phyloP scores from a whole-genome alignment of 2,888 invertebrate species.

The Amphipoea lucens region DNA sequence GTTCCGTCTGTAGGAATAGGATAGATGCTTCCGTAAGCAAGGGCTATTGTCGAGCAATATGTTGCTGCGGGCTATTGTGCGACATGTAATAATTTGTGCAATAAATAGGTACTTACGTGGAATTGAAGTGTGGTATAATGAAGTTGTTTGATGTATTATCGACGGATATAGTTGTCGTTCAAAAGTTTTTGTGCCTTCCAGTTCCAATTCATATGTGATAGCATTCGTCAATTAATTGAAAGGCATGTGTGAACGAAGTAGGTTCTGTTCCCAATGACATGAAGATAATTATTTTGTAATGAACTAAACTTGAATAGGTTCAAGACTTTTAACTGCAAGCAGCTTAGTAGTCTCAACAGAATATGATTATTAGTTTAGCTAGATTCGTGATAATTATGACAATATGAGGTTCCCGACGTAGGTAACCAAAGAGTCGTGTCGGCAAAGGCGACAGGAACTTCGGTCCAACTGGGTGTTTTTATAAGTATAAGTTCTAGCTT shows the following conservation, averaged over 20 bases:
- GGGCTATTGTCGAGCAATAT: slow-evolving; percentile 20
- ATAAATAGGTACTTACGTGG: slow-evolving; percentile 30
- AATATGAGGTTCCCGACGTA: not conserved
- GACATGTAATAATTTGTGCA: slow-evolving; percentile 53
- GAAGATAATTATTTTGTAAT: not conserved
- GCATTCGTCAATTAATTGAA: not conserved
- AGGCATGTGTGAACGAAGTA: not conserved
- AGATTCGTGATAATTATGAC: not conserved
- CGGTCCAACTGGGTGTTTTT: too few species aligned
- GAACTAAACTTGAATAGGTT: not conserved
- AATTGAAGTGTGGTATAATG: slow-evolving; percentile 36
- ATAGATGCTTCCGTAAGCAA: slow-evolving; percentile 55
- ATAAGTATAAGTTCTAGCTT: too few species aligned
- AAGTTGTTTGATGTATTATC: slow-evolving; percentile 24
- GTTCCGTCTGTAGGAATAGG: slow-evolving; percentile 58
- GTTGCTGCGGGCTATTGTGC: slow-evolving; percentile 7
- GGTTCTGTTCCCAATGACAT: not conserved
- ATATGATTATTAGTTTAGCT: not conserved
- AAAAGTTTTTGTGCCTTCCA: not conserved
- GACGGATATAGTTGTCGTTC: not conserved
- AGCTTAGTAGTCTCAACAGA: not conserved
- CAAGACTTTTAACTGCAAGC: not conserved
- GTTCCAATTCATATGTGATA: not conserved
- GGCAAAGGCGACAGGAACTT: too few species aligned
- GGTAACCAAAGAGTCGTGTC: too few species aligned